Base-by-base conservation (phyloP, 2,888 invertebrate species). In the Dynastes tityus region DNA sequence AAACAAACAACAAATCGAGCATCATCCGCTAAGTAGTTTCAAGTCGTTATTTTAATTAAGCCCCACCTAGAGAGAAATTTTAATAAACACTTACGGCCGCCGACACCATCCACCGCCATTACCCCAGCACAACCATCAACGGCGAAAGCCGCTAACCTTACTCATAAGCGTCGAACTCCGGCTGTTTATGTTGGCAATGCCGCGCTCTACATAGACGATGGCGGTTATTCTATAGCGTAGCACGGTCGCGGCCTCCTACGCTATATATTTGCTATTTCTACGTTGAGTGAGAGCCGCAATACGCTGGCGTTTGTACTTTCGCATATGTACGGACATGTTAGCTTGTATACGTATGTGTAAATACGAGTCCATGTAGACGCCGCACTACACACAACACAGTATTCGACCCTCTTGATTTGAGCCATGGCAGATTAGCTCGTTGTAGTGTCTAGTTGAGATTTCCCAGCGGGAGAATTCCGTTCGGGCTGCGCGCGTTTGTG, bases 381-480 rank as follows among this genome's bases (percentile, higher is more conserved):
- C 16, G n/a, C 16, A 32, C 11, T 37, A 71, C 53, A 70, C n/a
- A 40, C 22, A 58, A 61, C 61, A 45, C 73, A 40, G 61, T 73
- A 73, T 73, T 61, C 76, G 51, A 70, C 78, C 78, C 70, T 70
- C 78, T 78, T 64, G 78, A 78, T 78, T 78, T 73, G 71, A 78
- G 71, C 71, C 71, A 63, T 63, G 71, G 64, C 78, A 64, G 78
- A 78, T 78, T 78, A 78, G 78, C 73, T 65, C 64, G 63, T 61
- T 78, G 67, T 61, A 76, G 70, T 68, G 67, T 53, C 75, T 68
- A 68, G 78, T 78, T 63, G 80, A 84, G 84, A 84, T 85, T 85
- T 84, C 85, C 85, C 85, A 82, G 76, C 82, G 84, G 85, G 81
- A 83, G 83, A 82, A 83, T 85, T 84, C 83, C 82, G 78, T 76